These are phyloP conservation scores for Nymphalis io DNA, from an alignment of 1,140 invertebrate species.

Conservation along the genomic window DNA sequence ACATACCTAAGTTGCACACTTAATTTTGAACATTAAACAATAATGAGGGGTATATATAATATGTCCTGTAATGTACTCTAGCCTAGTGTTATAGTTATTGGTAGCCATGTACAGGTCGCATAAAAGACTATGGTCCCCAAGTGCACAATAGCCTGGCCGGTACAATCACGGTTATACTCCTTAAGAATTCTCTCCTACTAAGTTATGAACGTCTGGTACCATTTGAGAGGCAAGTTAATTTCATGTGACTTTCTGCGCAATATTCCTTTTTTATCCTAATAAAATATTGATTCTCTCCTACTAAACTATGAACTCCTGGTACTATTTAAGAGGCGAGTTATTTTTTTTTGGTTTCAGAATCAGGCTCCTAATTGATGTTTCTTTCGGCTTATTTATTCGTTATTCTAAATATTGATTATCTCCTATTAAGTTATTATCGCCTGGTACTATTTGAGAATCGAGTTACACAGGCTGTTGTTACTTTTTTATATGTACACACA, in stretches of 20 bases:
- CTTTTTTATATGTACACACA: too few relatives aligned
- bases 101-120: slow-evolving; percentile 24
- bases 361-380: too few relatives aligned
- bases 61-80: slow-evolving; percentile 9
- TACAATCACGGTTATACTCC: slow-evolving; percentile 19
- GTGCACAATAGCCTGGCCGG: slow-evolving; percentile 19
- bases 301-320: neutral
- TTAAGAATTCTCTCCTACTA: slow-evolving; percentile 13
- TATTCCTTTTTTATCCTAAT: neutral
- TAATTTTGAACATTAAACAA: neutral
- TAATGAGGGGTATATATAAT: neutral
- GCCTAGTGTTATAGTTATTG: slow-evolving; percentile 25
- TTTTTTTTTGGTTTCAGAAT: too few relatives aligned
- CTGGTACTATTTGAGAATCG: too few relatives aligned
- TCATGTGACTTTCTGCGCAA: neutral
- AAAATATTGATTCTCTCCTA: neutral
- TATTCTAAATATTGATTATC: too few relatives aligned
- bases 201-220: slow-evolving; percentile 3
- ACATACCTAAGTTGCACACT: neutral
- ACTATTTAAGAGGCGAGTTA: too few relatives aligned
- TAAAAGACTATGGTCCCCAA: slow-evolving; percentile 28
- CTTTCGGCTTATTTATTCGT: too few relatives aligned
- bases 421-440: too few relatives aligned
- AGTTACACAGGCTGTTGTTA: too few relatives aligned
- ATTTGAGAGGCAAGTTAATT: neutral